Evolutionary conservation across 2,113 vertebrate genomes (phyloP), one percentile per base, ranked within the genome.

Genomic region (Spea multiplicata): DNA sequence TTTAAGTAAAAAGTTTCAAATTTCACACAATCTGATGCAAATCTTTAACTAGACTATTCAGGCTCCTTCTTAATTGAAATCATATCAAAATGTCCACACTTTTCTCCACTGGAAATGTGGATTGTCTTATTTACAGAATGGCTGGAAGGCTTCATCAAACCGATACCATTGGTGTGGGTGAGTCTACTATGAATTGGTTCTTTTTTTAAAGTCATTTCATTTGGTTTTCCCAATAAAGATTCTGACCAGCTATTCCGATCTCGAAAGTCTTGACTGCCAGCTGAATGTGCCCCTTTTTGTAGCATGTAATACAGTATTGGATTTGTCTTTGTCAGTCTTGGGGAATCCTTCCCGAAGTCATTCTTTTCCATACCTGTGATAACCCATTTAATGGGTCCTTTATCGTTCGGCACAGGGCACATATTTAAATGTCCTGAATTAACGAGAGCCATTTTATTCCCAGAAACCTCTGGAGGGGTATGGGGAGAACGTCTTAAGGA

Each of bases 281-380:
- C 81, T 84, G 95, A 90, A 83, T 76, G 90, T 73, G 94, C 93
- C 0, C 96, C 95, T 81, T 95, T 95, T 88, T 99, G 97, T 79
- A 99, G 91, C 97, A 99, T 99, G 87, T 98, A 99, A 84, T 99
- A 99, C 59, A 99, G 83, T 85, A 99, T 99, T 0, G 97, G 97
- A 83, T 99, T 99, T 47, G 97, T 97, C 85, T 96, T 96, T 66
- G 97, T 99, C 86, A 99, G 91, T 83, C 95, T 90, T 0, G 97
- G 97, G n/a, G 94, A 97, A 83, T 95, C 95, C 48, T 93, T 93
- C 73, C 93, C 94, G 8, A 92, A 92, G 70, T 95, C 94, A 8
- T 86, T 91, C 80, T 93, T 93, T 78, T 95, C 95, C 72, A 90
- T 86, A 76, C 92, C 92, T n/a, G 89, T 84, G 81, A 94, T 93